Evolutionary conservation across 1,140 invertebrate genomes (phyloP).

Genomic region (Trichogramma pretiosum): DNA sequence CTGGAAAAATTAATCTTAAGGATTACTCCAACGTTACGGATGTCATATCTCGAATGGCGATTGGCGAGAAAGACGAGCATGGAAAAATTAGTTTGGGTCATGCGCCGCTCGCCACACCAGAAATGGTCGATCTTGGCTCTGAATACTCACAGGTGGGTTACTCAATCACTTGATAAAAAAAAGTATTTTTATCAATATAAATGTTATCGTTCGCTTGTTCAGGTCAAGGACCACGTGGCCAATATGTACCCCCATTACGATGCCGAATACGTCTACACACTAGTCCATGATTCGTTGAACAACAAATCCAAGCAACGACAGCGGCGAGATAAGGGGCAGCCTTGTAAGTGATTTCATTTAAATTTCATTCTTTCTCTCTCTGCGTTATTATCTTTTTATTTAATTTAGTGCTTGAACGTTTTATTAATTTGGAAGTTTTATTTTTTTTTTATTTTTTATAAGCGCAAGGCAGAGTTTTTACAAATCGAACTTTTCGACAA

Average conservation of each 20-base stretch:
- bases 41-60: slow-evolving; percentile 70
- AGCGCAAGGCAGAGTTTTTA: background rate
- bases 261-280: slow-evolving; percentile 52
- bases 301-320: slow-evolving; percentile 53
- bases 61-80: slow-evolving; percentile 51
- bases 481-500: background rate
- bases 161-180: background rate
- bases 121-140: slow-evolving; percentile 65
- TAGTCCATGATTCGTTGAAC: slow-evolving; percentile 57
- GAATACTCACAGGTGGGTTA: slow-evolving; percentile 63
- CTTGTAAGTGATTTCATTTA: slow-evolving; percentile 48
- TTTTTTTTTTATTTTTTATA: slow-evolving; percentile 3
- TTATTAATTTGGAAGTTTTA: background rate
- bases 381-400: too few species aligned
- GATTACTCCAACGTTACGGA: slow-evolving; percentile 82
- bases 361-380: too few species aligned
- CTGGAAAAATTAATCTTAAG: slow-evolving; percentile 82
- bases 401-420: too few species aligned
- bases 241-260: slow-evolving; percentile 51
- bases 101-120: slow-evolving; percentile 72
- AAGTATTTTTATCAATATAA: background rate
- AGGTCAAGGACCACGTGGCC: slow-evolving; percentile 57
- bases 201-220: slow-evolving; percentile 18
- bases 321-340: slow-evolving; percentile 55
- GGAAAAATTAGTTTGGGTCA: slow-evolving; percentile 51